phyloP scores from a whole-genome alignment of 2,888 invertebrate species.

The Ceriagrion tenellum region DNA sequence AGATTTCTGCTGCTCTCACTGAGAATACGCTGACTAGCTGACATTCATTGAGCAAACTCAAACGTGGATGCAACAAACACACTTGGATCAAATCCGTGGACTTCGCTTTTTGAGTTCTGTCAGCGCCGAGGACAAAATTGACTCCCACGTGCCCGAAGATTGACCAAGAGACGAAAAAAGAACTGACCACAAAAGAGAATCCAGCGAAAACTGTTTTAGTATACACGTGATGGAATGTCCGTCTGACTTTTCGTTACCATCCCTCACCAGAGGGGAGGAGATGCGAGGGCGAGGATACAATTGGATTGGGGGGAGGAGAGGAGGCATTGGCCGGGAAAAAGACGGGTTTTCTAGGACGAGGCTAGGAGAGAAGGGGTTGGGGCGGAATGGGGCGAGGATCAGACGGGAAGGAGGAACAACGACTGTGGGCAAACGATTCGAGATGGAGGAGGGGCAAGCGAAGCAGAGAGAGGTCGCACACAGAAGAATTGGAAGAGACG shows the following conservation, averaged over 20 bases:
- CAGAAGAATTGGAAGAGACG: not conserved
- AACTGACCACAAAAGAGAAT: too few species aligned
- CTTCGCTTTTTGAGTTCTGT: too few species aligned
- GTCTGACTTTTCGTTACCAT: not conserved
- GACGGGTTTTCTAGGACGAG: too few species aligned
- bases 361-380: too few species aligned
- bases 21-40: too few species aligned
- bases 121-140: too few species aligned
- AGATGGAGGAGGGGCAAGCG: not conserved
- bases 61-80: too few species aligned
- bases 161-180: too few species aligned
- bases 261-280: not conserved
- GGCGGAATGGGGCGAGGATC: not conserved
- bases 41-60: too few species aligned
- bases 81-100: too few species aligned
- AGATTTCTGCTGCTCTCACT: too few species aligned
- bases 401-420: not conserved
- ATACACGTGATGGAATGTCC: not conserved
- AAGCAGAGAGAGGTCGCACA: not conserved
- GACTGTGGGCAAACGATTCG: not conserved
- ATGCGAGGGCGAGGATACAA: not conserved
- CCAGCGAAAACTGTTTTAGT: not conserved
- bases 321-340: not conserved
- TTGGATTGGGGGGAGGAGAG: not conserved
- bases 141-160: too few species aligned